Evolutionary conservation across 1,140 invertebrate genomes (phyloP).

Genomic region (Platyscapa corneri): DNA sequence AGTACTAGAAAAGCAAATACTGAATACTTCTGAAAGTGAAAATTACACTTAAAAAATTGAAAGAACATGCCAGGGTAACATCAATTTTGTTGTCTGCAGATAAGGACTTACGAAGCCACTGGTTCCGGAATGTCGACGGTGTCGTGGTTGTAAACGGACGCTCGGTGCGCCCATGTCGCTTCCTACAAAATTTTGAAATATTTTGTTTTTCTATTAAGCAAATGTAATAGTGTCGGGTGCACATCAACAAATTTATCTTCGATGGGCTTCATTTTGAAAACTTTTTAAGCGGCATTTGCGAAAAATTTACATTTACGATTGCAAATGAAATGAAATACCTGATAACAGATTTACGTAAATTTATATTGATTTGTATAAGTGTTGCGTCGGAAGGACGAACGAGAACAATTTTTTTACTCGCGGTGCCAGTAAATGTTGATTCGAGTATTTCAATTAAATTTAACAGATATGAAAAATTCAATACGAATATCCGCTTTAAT

Average conservation of each 20-base stretch:
- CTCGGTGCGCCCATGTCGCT: constrained; percentile 67
- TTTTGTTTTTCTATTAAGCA: not conserved
- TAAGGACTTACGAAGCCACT: constrained; percentile 71
- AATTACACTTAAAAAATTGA: not conserved
- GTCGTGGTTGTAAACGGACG: constrained; percentile 64
- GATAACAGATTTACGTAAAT: no score
- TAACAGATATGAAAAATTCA: not conserved
- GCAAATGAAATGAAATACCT: no score
- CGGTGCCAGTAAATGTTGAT: not conserved
- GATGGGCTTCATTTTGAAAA: not conserved
- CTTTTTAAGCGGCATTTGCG: not conserved
- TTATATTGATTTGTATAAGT: no score
- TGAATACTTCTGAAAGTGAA: not conserved
- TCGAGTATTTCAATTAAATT: not conserved
- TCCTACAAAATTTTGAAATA: constrained; percentile 68
- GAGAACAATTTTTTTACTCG: not conserved
- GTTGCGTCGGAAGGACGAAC: not conserved
- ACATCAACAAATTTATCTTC: constrained; percentile 9
- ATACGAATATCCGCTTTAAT: not conserved
- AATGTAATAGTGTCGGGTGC: not conserved
- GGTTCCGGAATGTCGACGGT: constrained; percentile 70
- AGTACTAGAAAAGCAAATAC: not conserved
- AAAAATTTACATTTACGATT: no score
- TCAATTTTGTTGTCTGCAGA: not conserved
- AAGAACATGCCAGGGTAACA: not conserved